A percentile compares a stretch with the other conserved stretches of the same genome.
phyloP scores from a whole-genome alignment of 2,888 invertebrate species.

The Rhingia rostrata region DNA sequence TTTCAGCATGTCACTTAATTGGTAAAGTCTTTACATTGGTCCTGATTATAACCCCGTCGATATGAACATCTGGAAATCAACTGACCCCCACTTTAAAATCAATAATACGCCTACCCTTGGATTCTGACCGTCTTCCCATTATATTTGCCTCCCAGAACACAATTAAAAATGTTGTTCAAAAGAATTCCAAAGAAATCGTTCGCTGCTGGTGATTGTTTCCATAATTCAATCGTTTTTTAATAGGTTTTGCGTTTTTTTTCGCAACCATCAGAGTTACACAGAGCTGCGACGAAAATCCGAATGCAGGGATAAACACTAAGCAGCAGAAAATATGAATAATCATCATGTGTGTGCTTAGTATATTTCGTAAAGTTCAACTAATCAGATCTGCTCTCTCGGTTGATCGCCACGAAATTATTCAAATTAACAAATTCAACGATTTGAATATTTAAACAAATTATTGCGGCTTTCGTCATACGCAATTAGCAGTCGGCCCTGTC shows the following conservation, averaged over 20 bases:
- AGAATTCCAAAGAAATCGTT: constrained; percentile 42
- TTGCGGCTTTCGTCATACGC: constrained; percentile 26
- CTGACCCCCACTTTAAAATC: too few species aligned
- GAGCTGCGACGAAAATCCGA: constrained; percentile 1
- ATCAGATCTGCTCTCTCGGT: constrained; percentile 39
- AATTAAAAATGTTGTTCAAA: constrained; percentile 10
- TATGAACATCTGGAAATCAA: too few species aligned
- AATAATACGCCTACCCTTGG: background rate
- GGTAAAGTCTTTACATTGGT: too few species aligned
- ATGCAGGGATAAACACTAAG: constrained; percentile 11
- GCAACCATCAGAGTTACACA: constrained; percentile 21
- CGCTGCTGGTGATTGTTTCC: constrained; percentile 42
- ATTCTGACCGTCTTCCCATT: background rate
- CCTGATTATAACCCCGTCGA: too few species aligned
- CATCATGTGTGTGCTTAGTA: constrained; percentile 6
- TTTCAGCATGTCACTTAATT: too few species aligned
- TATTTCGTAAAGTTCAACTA: constrained; percentile 58
- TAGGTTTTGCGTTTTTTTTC: constrained; percentile 46
- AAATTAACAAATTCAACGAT: constrained; percentile 62
- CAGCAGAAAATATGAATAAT: constrained; percentile 31
- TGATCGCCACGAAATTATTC: constrained; percentile 66
- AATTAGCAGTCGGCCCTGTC: background rate
- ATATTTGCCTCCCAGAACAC: constrained; percentile 8
- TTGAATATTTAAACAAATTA: constrained; percentile 63
- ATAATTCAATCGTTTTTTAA: constrained; percentile 62